A percentile compares a stretch with the other conserved stretches of the same genome.
phyloP scores from a whole-genome alignment of 2,113 vertebrate genomes.

The Gymnobelideus leadbeateri region DNA sequence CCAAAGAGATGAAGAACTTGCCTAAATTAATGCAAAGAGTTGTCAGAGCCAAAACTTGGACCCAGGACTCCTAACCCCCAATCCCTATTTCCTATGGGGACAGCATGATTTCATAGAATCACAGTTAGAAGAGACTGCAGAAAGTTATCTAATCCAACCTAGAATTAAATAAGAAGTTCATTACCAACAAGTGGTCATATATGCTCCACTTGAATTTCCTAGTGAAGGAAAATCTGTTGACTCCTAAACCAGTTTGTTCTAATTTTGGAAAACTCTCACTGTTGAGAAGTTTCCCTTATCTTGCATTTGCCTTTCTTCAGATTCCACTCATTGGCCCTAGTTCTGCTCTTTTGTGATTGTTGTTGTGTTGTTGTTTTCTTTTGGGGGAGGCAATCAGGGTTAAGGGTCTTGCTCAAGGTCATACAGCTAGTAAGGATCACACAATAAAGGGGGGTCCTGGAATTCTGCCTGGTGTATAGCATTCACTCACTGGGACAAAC shows the following conservation, averaged over 20 bases:
- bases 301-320: too few relatives aligned
- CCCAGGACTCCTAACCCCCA: background rate
- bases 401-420: too few relatives aligned
- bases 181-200: background rate
- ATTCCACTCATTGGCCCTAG: too few relatives aligned
- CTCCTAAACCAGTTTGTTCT: background rate
- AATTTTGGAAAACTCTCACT: background rate
- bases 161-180: background rate
- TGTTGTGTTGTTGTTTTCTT: too few relatives aligned
- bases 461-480: background rate
- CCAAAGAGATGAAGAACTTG: background rate
- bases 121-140: background rate
- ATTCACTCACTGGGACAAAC: conserved; percentile 13
- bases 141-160: background rate
- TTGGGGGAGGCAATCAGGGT: too few relatives aligned
- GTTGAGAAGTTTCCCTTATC: background rate
- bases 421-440: too few relatives aligned
- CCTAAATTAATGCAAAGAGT: background rate
- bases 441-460: conserved; percentile 15
- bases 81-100: background rate
- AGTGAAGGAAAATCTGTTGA: background rate
- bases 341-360: too few relatives aligned
- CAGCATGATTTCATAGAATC: background rate
- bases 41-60: background rate
- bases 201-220: background rate